phyloP scores from a whole-genome alignment of 2,113 vertebrate genomes.

The Nibea coibor region DNA sequence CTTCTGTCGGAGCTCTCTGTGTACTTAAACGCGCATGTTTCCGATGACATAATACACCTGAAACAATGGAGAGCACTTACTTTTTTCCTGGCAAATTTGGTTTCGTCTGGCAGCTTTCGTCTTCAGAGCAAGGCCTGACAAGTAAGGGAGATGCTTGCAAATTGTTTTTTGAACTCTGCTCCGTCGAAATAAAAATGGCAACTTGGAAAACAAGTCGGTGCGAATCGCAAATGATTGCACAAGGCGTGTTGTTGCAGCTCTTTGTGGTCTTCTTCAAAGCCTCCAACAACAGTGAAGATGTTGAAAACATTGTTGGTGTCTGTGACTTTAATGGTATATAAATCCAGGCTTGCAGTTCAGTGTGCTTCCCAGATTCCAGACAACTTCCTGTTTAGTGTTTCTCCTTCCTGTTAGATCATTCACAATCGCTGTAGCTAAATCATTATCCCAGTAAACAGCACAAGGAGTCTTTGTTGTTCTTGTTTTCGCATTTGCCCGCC shows the following conservation, averaged over 20 bases:
- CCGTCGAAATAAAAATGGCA: conserved; percentile 11
- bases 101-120: conserved; percentile 1
- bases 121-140: conserved; percentile 19
- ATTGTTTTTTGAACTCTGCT: conserved; percentile 38
- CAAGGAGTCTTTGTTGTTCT: conserved; percentile 63
- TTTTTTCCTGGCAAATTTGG: conserved; percentile 28
- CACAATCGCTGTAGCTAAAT: conserved; percentile 52
- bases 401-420: conserved; percentile 69
- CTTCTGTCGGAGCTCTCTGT: not conserved
- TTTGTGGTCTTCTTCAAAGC: conserved; percentile 25
- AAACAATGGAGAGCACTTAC: not conserved
- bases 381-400: conserved; percentile 79
- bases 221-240: conserved; percentile 14
- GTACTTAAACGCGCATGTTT: not conserved
- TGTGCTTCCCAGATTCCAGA: conserved; percentile 52
- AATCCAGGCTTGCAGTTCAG: conserved; percentile 2
- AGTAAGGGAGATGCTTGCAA: conserved; percentile 28
- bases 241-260: not conserved
- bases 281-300: not conserved
- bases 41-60: not conserved
- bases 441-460: conserved; percentile 63
- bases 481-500: conserved; percentile 53
- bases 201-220: conserved; percentile 9
- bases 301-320: not conserved
- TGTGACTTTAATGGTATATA: conserved; percentile 22